Conservation (phyloP, 2,888 invertebrate genomes). For the Synergus umbraculus region DNA sequence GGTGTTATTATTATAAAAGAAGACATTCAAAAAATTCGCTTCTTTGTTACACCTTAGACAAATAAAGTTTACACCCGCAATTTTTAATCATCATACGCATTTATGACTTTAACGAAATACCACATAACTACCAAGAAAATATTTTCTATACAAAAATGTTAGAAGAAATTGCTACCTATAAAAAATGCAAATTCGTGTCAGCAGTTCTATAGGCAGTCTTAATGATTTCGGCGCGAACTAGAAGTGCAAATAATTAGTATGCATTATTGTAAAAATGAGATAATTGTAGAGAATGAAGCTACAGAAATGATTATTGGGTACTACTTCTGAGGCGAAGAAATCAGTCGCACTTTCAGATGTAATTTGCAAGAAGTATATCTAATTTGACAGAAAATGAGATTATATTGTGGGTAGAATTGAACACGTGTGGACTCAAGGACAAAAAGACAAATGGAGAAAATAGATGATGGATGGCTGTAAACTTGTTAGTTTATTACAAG, state of each 20-base stretch:
- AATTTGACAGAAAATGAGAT: conserved; percentile 12
- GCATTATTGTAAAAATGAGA: conserved; percentile 16
- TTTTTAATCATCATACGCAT: background rate
- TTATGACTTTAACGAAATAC: background rate
- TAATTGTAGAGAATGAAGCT: conserved; percentile 20
- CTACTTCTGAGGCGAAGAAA: conserved; percentile 2
- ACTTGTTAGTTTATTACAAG: conserved; percentile 18
- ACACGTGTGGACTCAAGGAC: background rate
- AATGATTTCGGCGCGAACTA: background rate
- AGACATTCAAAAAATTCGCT: conserved; percentile 17
- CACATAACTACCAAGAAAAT: background rate
- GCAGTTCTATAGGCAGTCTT: background rate
- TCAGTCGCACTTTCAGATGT: conserved; percentile 2
- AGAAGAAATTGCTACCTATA: background rate
- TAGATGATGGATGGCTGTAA: conserved; percentile 23
- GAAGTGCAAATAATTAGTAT: conserved; percentile 2
- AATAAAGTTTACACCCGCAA: background rate
- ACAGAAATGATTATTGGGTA: background rate
- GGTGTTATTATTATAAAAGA: background rate
- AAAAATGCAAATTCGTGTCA: conserved; percentile 34
- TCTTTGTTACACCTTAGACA: background rate
- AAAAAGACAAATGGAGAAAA: conserved; percentile 25
- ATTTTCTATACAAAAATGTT: background rate
- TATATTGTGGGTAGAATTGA: background rate
- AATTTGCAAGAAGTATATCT: background rate